These are phyloP conservation scores for Andrena dorsata DNA, from an alignment of 2,888 invertebrate genomes.

Conservation along the genomic window DNA sequence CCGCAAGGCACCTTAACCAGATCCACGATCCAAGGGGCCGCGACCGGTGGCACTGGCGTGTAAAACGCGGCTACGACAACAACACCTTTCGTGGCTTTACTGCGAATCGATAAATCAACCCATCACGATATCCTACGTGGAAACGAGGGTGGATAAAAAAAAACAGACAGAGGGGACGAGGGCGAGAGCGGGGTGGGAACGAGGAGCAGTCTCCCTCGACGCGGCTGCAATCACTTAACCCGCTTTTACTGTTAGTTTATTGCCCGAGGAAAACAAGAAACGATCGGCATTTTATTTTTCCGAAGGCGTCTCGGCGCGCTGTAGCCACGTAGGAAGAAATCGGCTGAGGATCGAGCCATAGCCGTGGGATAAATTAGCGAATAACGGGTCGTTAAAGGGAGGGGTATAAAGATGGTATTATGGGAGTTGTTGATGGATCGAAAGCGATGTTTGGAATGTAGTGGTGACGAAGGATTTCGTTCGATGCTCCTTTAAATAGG, in stretches of 20 bases:
- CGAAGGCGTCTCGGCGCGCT: neutral
- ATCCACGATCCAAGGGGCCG: slow-evolving; percentile 8
- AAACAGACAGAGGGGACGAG: slow-evolving; percentile 2
- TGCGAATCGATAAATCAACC: slow-evolving; percentile 65
- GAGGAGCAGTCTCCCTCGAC: slow-evolving; percentile 55
- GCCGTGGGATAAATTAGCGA: slow-evolving; percentile 38
- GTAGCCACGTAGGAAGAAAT: slow-evolving; percentile 7
- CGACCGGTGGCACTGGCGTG: slow-evolving; percentile 18
- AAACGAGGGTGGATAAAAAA: slow-evolving; percentile 32
- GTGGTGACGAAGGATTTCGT: neutral
- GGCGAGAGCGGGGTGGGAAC: slow-evolving; percentile 26
- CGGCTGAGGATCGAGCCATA: slow-evolving; percentile 27
- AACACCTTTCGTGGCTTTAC: slow-evolving; percentile 62
- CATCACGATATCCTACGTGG: slow-evolving; percentile 48
- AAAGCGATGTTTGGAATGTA: neutral
- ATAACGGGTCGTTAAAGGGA: neutral
- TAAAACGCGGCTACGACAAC: slow-evolving; percentile 37
- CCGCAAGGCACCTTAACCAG: slow-evolving; percentile 36
- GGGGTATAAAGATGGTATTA: neutral
- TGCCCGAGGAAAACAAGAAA: slow-evolving; percentile 65
- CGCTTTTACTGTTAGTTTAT: slow-evolving; percentile 80
- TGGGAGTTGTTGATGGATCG: neutral
- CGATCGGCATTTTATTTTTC: slow-evolving; percentile 52
- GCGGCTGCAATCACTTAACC: slow-evolving; percentile 77
- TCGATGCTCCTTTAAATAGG: neutral